These are phyloP conservation scores for Drosophila atripex DNA, from an alignment of 2,888 invertebrate species.

Conservation along the genomic window DNA sequence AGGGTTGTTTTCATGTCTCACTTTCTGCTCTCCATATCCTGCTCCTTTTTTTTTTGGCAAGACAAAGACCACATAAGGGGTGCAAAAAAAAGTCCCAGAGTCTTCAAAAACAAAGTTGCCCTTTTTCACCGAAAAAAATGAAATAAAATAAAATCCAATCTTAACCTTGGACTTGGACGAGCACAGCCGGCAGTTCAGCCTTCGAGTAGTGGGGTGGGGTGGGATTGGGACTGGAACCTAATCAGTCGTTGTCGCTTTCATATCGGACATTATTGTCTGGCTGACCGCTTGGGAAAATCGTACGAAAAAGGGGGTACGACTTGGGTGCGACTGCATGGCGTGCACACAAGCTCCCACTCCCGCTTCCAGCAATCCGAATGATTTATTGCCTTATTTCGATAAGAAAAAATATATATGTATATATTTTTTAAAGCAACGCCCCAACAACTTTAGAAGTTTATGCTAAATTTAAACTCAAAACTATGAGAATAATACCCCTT, in stretches of 20 bases:
- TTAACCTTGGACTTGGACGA: constrained; percentile 66
- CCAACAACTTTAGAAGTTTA: no score
- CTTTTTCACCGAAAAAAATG: constrained; percentile 33
- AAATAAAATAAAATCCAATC: constrained; percentile 35
- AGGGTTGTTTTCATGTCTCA: constrained; percentile 40
- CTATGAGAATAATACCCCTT: not conserved
- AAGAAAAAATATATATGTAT: not conserved
- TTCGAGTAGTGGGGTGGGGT: constrained; percentile 1
- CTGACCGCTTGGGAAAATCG: constrained; percentile 21
- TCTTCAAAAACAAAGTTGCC: constrained; percentile 54
- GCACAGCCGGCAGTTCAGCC: constrained; percentile 38
- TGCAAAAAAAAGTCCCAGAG: constrained; percentile 30
- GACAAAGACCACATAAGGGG: constrained; percentile 22
- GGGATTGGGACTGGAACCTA: constrained; percentile 24
- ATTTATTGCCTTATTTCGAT: not conserved
- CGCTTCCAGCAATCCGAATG: constrained; percentile 17
- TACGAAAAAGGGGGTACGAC: not conserved
- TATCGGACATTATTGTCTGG: constrained; percentile 23
- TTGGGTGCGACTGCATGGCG: constrained; percentile 4
- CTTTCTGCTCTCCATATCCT: not conserved
- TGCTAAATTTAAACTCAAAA: not conserved
- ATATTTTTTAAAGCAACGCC: no score
- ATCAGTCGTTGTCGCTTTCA: constrained; percentile 56
- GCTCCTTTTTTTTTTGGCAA: constrained; percentile 2
- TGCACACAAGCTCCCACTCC: constrained; percentile 15